phyloP scores from a whole-genome alignment of 1,140 invertebrate genomes.

The Trachymyrmex cornetzi region DNA sequence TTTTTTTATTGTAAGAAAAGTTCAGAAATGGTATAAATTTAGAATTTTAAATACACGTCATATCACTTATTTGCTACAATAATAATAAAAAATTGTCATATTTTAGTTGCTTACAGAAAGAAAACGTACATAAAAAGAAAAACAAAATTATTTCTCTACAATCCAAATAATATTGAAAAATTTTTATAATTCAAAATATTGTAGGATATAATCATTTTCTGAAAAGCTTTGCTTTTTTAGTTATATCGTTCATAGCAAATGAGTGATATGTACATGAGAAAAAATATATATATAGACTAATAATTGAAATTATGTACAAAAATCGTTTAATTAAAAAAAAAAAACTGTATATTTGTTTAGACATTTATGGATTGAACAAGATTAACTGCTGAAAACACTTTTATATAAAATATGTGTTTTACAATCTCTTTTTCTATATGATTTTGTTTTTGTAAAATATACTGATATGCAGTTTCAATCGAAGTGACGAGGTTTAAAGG shows the following conservation, averaged over 20 bases:
- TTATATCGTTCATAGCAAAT: too few relatives aligned
- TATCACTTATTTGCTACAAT: too few relatives aligned
- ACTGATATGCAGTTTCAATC: neutral
- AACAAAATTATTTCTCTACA: too few relatives aligned
- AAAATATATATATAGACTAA: neutral
- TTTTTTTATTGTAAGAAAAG: neutral
- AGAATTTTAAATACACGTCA: neutral
- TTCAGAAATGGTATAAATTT: neutral
- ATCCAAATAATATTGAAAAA: too few relatives aligned
- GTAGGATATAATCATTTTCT: too few relatives aligned
- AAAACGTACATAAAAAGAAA: too few relatives aligned
- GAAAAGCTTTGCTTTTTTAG: too few relatives aligned
- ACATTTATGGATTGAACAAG: neutral
- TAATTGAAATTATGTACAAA: neutral
- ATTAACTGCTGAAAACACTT: neutral
- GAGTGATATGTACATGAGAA: neutral
- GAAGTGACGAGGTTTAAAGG: neutral
- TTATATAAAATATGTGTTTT: neutral
- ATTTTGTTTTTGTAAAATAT: neutral
- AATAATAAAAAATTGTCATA: too few relatives aligned
- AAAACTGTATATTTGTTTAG: neutral
- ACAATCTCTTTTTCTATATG: neutral
- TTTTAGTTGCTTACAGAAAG: too few relatives aligned
- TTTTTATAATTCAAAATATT: too few relatives aligned
- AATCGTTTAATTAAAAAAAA: neutral